These are phyloP conservation scores for Drosophila conformis DNA, from an alignment of 2,888 invertebrate genomes.

Conservation along the genomic window DNA sequence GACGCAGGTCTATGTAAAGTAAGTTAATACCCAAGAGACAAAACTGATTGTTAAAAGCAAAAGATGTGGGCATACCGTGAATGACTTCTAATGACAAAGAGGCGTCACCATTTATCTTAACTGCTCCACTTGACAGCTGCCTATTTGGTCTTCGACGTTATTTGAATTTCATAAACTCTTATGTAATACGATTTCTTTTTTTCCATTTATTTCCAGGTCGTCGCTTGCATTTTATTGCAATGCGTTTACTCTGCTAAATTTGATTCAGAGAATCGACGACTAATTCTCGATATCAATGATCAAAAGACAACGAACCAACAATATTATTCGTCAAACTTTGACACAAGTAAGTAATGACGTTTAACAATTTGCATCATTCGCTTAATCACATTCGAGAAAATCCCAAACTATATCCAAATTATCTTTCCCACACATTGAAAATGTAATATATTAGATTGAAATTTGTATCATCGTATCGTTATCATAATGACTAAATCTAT, in stretches of 20 bases:
- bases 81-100: conserved; percentile 21
- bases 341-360: conserved; percentile 88
- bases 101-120: conserved; percentile 30
- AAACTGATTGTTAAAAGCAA: conserved; percentile 31
- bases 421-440: conserved; percentile 37
- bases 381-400: conserved; percentile 43
- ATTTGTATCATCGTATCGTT: conserved; percentile 49
- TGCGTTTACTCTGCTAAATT: conserved; percentile 81
- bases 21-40: conserved; percentile 37
- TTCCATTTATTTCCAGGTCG: conserved; percentile 81
- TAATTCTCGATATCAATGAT: conserved; percentile 90
- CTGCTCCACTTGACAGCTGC: conserved; percentile 19
- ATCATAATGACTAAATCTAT: conserved; percentile 45
- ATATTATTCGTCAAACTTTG: conserved; percentile 91
- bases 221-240: conserved; percentile 85
- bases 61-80: conserved; percentile 49
- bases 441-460: conserved; percentile 66
- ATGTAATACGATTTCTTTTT: conserved; percentile 13
- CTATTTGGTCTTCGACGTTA: neutral
- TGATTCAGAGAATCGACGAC: conserved; percentile 86
- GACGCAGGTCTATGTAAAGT: conserved; percentile 48
- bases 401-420: conserved; percentile 24
- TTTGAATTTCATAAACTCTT: neutral
- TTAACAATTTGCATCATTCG: conserved; percentile 55
- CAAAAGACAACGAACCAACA: conserved; percentile 90